Evolutionary conservation across 1,140 invertebrate species (phyloP).

Genomic region (Globodera ellingtonae): DNA sequence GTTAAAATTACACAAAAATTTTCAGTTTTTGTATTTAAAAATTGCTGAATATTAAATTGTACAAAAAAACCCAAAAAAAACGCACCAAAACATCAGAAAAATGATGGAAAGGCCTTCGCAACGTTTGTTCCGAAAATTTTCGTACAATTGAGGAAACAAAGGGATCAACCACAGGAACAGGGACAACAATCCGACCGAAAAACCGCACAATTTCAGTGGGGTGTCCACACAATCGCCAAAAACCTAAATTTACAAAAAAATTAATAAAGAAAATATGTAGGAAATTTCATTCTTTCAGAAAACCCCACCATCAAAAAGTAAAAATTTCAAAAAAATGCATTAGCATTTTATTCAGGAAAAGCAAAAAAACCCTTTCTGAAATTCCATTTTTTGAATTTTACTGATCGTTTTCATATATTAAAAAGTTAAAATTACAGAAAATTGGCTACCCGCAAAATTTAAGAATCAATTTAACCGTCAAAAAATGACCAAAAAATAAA

Average conservation of each 20-base stretch:
- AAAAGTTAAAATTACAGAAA: too few species aligned
- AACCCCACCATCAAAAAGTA: neutral
- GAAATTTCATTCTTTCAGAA: too few species aligned
- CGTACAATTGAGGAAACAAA: constrained; percentile 53
- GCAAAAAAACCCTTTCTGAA: neutral
- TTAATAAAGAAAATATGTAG: neutral
- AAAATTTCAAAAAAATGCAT: constrained; percentile 9
- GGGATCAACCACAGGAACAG: constrained; percentile 54
- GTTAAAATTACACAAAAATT: too few species aligned
- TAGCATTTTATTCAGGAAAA: neutral
- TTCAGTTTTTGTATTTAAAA: too few species aligned
- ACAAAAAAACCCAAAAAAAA: neutral
- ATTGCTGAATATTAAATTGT: too few species aligned
- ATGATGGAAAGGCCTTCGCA: constrained; percentile 55
- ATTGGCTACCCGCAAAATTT: too few species aligned
- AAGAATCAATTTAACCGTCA: too few species aligned
- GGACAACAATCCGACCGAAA: constrained; percentile 51
- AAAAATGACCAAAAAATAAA: neutral
- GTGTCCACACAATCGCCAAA: constrained; percentile 59
- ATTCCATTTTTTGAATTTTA: neutral
- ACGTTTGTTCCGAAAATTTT: constrained; percentile 53
- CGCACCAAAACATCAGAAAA: constrained; percentile 55
- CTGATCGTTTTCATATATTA: neutral
- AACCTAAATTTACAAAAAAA: constrained; percentile 36
- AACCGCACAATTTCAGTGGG: constrained; percentile 44